phyloP scores from a whole-genome alignment of 2,797 vertebrate species.

The Spinus olivaceus region DNA sequence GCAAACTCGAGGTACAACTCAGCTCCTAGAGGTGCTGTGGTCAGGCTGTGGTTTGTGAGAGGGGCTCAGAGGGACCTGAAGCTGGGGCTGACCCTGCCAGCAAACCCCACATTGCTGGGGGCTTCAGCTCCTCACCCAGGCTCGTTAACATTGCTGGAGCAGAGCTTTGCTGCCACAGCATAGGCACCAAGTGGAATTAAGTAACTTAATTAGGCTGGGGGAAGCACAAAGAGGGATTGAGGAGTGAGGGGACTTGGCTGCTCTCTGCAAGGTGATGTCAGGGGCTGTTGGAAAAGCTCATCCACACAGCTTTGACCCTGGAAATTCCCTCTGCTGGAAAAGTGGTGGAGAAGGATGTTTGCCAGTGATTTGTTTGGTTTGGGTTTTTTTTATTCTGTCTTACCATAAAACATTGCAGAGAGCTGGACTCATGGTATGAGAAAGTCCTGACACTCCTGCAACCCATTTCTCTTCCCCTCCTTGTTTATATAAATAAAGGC shows the following conservation, averaged over 20 bases:
- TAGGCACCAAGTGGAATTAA: conserved; percentile 28
- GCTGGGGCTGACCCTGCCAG: not conserved
- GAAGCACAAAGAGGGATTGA: conserved; percentile 38
- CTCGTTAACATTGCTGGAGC: conserved; percentile 12
- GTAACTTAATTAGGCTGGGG: conserved; percentile 31
- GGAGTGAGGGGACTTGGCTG: not conserved
- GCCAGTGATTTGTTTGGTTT: not conserved
- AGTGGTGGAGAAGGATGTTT: not conserved
- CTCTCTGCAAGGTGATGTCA: not conserved
- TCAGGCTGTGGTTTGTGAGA: not conserved
- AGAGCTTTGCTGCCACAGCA: not conserved
- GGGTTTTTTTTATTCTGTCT: not conserved
- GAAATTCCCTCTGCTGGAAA: not conserved
- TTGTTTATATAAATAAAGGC: not conserved
- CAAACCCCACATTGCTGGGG: not conserved
- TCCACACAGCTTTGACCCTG: not conserved
- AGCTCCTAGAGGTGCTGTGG: not conserved
- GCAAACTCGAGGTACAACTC: not conserved
- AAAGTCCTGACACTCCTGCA: not conserved
- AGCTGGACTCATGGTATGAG: not conserved
- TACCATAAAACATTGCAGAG: not conserved
- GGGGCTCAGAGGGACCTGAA: not conserved
- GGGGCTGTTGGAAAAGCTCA: not conserved
- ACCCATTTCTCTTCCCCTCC: not conserved
- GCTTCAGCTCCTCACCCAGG: not conserved